Evolutionary conservation across 2,113 vertebrate species (phyloP).

Genomic region (Riparia riparia): DNA sequence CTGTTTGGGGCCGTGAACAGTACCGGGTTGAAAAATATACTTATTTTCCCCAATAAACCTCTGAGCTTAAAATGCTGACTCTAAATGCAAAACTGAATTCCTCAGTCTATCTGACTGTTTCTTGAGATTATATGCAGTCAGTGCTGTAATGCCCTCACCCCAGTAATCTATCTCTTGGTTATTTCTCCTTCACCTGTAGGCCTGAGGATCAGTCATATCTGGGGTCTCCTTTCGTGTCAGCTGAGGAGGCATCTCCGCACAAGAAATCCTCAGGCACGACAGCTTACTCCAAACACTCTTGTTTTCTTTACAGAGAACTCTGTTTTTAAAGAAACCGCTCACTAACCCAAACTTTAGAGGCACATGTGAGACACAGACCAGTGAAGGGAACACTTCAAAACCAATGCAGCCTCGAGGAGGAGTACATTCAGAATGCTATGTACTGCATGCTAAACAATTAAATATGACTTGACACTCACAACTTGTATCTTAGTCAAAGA

Average conservation of each 20-base stretch:
- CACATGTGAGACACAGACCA: not conserved
- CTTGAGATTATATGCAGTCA: not conserved
- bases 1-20: not conserved
- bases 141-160: fast-evolving
- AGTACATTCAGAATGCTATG: not conserved
- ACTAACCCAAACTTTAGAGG: not conserved
- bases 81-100: not conserved
- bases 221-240: not conserved
- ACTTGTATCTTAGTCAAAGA: not conserved
- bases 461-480: not conserved
- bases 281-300: not conserved
- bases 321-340: not conserved
- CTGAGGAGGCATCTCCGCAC: not conserved
- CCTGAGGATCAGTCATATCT: not conserved
- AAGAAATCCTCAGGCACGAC: not conserved
- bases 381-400: not conserved
- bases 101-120: not conserved
- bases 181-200: not conserved
- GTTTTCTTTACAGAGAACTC: not conserved
- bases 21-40: not conserved
- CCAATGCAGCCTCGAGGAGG: not conserved
- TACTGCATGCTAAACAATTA: not conserved
- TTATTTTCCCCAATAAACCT: not conserved
- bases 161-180: not conserved
- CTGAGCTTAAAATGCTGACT: not conserved